Base-by-base conservation (phyloP, 2,797 vertebrate species). In the Chlorospingus semifuscus region DNA sequence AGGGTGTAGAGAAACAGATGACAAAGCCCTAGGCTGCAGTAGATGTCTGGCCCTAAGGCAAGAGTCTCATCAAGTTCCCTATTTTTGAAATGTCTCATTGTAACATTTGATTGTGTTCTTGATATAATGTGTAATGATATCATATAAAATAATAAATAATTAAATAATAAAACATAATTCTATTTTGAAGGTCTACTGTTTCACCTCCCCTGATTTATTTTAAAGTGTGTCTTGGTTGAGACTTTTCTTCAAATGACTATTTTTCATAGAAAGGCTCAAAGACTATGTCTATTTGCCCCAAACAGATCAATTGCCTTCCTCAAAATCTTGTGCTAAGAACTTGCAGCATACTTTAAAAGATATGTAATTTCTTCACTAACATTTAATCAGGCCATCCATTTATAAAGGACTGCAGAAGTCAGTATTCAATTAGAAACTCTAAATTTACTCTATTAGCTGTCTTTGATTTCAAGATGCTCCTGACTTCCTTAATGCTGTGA, bases 261-360 rank as follows among this genome's bases (percentile, higher is more conserved):
- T 76, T 85, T 82, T 26, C 9, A 23, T 8, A n/a, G 12, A 71
- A 71, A 53, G 21, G 37, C 18, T 68, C 29, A 47, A 79, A 39
- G 15, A 68, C 8, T 79, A 2, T 4, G 13, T 8, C 1, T 18
- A n/a, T 12, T 16, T 21, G 13, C 2, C 22, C 16, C 16, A 46
- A 79, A 77, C 0, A 52, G 14, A 76, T 47, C 8, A 52, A 37
- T 4, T 39, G 7, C 5, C 11, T 36, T 85, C 47, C 52, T 83
- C n/a, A 46, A 64, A 37, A n/a, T 80, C 36, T 50, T 39, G 2
- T 34, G 7, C 7, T 61, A 81, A 72, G 50, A 74, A 50, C 9
- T 74, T 69, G 8, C 11, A 65, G 5, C 2, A 52, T 47, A 41
- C 3, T 60, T 82, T 71, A n/a, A 75, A 91, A 39, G 2, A 1